A percentile compares a stretch with the other conserved stretches of the same genome.
Evolutionary conservation across 2,888 invertebrate genomes (phyloP).

Genomic region (Microctonus brassicae): DNA sequence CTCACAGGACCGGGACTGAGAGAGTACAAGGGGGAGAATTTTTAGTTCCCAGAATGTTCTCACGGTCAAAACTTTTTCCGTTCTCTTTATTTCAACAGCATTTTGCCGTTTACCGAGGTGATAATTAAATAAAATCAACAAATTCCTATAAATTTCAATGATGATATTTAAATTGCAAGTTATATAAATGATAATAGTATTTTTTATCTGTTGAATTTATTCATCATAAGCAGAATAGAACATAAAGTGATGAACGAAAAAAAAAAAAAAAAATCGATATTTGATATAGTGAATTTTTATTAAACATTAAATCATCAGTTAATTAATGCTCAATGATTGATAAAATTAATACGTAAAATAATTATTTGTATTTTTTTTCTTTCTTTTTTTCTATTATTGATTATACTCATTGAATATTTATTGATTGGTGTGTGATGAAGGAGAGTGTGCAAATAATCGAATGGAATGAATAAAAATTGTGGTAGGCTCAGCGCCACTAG

Average conservation of each 20-base stretch:
- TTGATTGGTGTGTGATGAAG: neutral
- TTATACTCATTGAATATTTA: neutral
- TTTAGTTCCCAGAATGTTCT: constrained; percentile 67
- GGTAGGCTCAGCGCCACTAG: neutral
- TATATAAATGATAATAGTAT: neutral
- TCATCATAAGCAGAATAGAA: no score
- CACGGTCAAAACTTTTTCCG: constrained; percentile 68
- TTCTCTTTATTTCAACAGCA: constrained; percentile 38
- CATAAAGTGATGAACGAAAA: no score
- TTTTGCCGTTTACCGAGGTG: constrained; percentile 18
- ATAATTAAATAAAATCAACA: neutral
- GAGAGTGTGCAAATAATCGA: neutral
- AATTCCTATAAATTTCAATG: neutral
- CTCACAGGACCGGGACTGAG: constrained; percentile 44
- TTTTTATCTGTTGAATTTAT: no score
- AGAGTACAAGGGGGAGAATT: constrained; percentile 49
- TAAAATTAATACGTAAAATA: no score
- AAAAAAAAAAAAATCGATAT: constrained; percentile 18
- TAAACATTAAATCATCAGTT: no score
- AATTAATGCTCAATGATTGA: no score
- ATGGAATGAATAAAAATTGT: neutral
- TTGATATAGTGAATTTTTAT: no score
- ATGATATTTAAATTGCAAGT: no score
- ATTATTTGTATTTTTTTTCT: no score
- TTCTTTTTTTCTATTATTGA: no score